Evolutionary conservation across 1,140 invertebrate genomes (phyloP).

Genomic region (Chelonus insularis): DNA sequence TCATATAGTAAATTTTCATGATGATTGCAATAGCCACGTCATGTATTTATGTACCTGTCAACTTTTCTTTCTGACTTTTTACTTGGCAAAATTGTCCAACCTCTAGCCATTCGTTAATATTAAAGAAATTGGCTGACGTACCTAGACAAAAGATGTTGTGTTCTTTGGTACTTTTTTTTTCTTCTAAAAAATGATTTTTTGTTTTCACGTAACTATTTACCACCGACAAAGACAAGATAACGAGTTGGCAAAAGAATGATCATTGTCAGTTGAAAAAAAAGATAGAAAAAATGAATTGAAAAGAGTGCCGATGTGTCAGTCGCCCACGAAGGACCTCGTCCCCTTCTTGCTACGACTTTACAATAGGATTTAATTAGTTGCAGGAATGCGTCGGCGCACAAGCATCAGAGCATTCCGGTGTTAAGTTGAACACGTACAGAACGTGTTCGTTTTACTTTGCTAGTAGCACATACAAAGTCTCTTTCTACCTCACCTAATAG

Average conservation of each 20-base stretch:
- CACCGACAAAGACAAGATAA: neutral
- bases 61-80: neutral
- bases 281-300: neutral
- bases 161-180: too few species aligned
- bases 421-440: slow-evolving; percentile 43
- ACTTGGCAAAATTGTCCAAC: neutral
- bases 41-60: neutral
- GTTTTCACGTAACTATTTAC: too few species aligned
- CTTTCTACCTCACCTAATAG: slow-evolving; percentile 25
- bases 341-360: slow-evolving; percentile 13
- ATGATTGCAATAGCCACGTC: neutral
- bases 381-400: slow-evolving; percentile 44
- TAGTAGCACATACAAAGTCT: neutral
- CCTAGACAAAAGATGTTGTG: too few species aligned
- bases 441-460: slow-evolving; percentile 4
- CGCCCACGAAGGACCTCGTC: slow-evolving; percentile 13
- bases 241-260: too few species aligned
- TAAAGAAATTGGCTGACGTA: neutral
- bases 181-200: too few species aligned
- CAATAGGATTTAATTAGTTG: slow-evolving; percentile 48
- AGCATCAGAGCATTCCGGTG: slow-evolving; percentile 40
- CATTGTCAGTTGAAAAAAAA: neutral
- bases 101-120: neutral
- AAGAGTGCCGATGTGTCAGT: slow-evolving; percentile 12
- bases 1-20: neutral